Base-by-base conservation (phyloP, 53 echinoderm and acorn worm genomes). In the Antedon mediterranea region DNA sequence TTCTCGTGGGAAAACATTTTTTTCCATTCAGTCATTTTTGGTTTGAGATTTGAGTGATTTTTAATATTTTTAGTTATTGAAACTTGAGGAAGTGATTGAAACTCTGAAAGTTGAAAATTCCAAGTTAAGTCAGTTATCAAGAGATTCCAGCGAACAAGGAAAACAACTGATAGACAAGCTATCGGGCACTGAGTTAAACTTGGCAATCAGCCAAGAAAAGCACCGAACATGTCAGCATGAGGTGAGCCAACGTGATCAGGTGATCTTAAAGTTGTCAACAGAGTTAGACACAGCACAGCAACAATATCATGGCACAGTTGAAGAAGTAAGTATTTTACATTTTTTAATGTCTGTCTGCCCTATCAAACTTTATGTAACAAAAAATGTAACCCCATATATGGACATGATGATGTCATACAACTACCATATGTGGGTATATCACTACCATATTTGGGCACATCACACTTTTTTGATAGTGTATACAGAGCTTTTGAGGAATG, bases 211-310 rank as follows among this genome's bases (percentile, higher is more conserved):
- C 75, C 86, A 89, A 77, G 95, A 94, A 83, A 94, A 94, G 76
- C 91, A 94, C 77, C 71, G 95, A 37, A 94, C 94, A 31, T 94
- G 95, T 71, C 95, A 94, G 75, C 81, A 87, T 32, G 95, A 94
- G 87, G 85, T 94, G 14, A 83, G 83, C 29, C 82, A 79, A 31
- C 72, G 91, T 42, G 95, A 94, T 75, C 89, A 94, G 87, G 85
- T 79, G 28, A 77, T 89, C 13, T 78, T 94, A 0, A 74, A 85
- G 76, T 82, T 94, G 32, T 91, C 91, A 77, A 79, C 88, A 0
- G 95, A 94, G 34, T 84, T 94, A 43, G 95, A 94, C 71, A 91
- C 91, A 29, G 83, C 84, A 0, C 91, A 89, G 75, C 95, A 94
- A 74, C 89, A 94, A 78, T 85, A 94, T 73, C 87, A 91, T 74